Evolutionary conservation across 1,140 invertebrate genomes (phyloP), one percentile per base, ranked within the genome.

Genomic region (Dinoponera quadriceps): DNA sequence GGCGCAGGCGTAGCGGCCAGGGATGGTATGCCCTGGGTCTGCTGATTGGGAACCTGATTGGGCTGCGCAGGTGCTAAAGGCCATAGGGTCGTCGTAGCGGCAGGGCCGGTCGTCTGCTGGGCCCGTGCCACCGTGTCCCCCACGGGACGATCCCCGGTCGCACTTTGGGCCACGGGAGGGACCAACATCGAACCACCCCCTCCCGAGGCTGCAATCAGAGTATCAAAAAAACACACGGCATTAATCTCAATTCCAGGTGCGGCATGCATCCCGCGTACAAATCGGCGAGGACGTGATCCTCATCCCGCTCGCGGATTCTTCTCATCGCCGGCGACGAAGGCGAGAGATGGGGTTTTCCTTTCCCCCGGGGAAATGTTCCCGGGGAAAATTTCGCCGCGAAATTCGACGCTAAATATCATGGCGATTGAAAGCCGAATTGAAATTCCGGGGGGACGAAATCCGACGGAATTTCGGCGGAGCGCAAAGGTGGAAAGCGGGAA

Each of bases 171-270:
- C 91, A 94, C 93, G 92, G 93, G 93, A 93, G 93, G 93, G 92
- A 93, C 93, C 93, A 93, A 93, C 93, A 94, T 94, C 88, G 93
- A 92, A 93, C 92, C 93, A 93, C 93, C 92, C 92, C 92, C 93
- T 93, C 93, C 93, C 93, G 92, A 93, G 93, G 92, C 92, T 94
- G 90, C 18, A 93, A 90, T 60, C 81, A 89, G 88, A 74, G 29
- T 59, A 74, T 82, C 69, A 29, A 27, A 33, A 74, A 74, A 82
- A 62, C 20, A 62, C 57, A 74, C 44, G 75, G 11, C 33, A 80
- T 80, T 80, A 80, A 80, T 80, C 65, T 80, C 75, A 59, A 59
- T 80, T 27, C 44, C n/a, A 18, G 7, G 3, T 44, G 4, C 7
- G 38, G 38, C 38, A 11, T 9, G 38, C 38, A 9, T 11, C 3